Base-by-base conservation (phyloP, 2,888 invertebrate genomes). In the Sepioteuthis lessoniana region DNA sequence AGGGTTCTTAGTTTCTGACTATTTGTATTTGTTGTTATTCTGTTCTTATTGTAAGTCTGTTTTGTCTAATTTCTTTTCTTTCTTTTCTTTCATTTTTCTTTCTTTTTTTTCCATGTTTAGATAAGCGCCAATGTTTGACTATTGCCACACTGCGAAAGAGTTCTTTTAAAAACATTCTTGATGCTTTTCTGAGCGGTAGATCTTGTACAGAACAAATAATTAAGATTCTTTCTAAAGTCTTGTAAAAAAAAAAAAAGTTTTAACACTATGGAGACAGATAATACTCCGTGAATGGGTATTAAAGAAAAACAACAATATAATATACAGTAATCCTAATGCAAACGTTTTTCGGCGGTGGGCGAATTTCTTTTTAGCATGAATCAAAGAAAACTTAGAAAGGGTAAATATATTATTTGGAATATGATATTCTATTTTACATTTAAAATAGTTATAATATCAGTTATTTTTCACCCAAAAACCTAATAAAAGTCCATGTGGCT, bases 1-100 rank as follows among this genome's bases (percentile, higher is more conserved):
- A 76, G 76, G 76, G 76, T 76, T 76, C 76, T 76, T 76, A 76
- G 76, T 76, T 76, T 76, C 76, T 76, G 76, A 76, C 76, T n/a
- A 2, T 35, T 35, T 2, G n/a, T 35, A 76, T 76, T 76, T 76
- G 76, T 76, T 76, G 76, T 76, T 76, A n/a, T 76, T 76, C 76
- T 76, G 21, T 55, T 55, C 55, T 55, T 55, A 55, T 55, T 55
- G 55, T 55, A 21, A 55, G 55, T 55, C 55, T 55, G 55, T 55
- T 55, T 55, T 50, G 50, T 50, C 50, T 50, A 16, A 0, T 55
- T 55, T 55, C 25, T 21, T 28, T 35, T n/a, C 76, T 10, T 76
- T 76, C 19, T 16, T 35, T 16, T 76, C n/a, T n/a, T n/a, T n/a
- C 16, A n/a, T 13, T n/a, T 0, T n/a, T 31, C 5, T n/a, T 76